A percentile compares a stretch with the other conserved stretches of the same genome.
phyloP scores from a whole-genome alignment of 1,140 invertebrate species.

The Cotesia vestalis region DNA sequence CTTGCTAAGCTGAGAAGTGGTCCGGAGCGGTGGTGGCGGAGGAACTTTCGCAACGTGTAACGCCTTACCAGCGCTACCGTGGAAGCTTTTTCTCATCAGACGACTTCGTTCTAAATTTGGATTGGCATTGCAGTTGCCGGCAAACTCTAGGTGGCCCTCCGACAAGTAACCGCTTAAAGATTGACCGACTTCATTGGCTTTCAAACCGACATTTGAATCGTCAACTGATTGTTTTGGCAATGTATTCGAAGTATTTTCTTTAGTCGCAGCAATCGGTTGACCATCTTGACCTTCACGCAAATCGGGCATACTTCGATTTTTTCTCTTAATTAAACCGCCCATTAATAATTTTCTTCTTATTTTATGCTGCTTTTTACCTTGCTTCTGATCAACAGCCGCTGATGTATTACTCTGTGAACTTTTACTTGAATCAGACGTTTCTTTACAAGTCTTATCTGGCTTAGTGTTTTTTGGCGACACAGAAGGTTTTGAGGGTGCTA shows the following conservation, averaged over 20 bases:
- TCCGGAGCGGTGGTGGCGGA: conserved; percentile 84
- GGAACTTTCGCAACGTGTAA: conserved; percentile 85
- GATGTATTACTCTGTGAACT: conserved; percentile 32
- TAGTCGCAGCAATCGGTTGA: conserved; percentile 43
- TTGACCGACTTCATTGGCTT: conserved; percentile 67
- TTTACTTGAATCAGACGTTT: conserved; percentile 66
- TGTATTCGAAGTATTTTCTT: conserved; percentile 61
- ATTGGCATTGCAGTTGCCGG: conserved; percentile 61
- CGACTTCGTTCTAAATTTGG: conserved; percentile 86
- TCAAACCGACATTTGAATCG: conserved; percentile 77
- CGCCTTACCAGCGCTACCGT: conserved; percentile 82
- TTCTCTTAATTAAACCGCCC: conserved; percentile 87
- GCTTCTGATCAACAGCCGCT: conserved; percentile 69
- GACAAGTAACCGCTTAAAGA: conserved; percentile 84
- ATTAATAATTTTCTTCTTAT: conserved; percentile 87
- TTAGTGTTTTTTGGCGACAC: conserved; percentile 69
- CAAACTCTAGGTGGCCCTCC: conserved; percentile 84
- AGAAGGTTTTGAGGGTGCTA: conserved; percentile 69
- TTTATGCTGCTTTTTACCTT: conserved; percentile 90
- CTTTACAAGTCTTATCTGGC: conserved; percentile 65
- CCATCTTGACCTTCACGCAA: conserved; percentile 77
- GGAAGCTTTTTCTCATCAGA: conserved; percentile 89
- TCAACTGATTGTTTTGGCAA: conserved; percentile 73
- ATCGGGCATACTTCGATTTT: conserved; percentile 92
- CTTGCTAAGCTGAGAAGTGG: conserved; percentile 83